These are phyloP conservation scores for Ceratina calcarata DNA, from an alignment of 1,140 invertebrate genomes.

Conservation along the genomic window DNA sequence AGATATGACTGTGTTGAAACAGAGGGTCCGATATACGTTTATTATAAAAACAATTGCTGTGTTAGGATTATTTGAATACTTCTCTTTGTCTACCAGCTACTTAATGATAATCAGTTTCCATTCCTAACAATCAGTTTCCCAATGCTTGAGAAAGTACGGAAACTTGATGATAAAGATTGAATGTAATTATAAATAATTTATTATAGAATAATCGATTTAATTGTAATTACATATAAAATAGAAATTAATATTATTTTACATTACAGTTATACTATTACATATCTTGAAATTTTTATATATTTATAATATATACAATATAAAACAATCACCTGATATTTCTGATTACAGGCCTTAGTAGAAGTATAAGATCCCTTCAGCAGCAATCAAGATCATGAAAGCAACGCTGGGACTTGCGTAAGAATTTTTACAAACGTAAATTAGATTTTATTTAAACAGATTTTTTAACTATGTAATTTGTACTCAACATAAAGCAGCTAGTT, in stretches of 20 bases:
- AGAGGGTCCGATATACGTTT: neutral
- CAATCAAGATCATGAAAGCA: too few species aligned
- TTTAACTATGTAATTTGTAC: slow-evolving; percentile 13
- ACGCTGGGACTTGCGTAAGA: neutral
- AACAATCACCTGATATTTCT: neutral
- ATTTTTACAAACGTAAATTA: neutral
- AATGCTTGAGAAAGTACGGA: too few species aligned
- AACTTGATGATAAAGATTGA: neutral
- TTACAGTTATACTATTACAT: neutral
- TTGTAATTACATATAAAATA: neutral
- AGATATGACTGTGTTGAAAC: neutral
- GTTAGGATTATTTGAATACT: too few species aligned
- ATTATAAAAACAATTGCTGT: slow-evolving; percentile 16
- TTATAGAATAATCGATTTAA: slow-evolving; percentile 6
- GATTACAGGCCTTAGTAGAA: neutral
- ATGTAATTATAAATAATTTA: slow-evolving; percentile 25
- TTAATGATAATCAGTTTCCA: too few species aligned
- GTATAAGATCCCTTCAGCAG: neutral
- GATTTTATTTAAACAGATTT: slow-evolving; percentile 11
- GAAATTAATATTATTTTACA: slow-evolving; percentile 1
- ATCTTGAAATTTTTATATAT: neutral
- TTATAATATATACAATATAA: slow-evolving; percentile 20
- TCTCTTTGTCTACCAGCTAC: too few species aligned
- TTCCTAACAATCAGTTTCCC: too few species aligned
- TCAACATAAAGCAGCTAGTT: slow-evolving; percentile 78